phyloP scores from a whole-genome alignment of 1,140 invertebrate species.

The Sesamia nonagrioides region DNA sequence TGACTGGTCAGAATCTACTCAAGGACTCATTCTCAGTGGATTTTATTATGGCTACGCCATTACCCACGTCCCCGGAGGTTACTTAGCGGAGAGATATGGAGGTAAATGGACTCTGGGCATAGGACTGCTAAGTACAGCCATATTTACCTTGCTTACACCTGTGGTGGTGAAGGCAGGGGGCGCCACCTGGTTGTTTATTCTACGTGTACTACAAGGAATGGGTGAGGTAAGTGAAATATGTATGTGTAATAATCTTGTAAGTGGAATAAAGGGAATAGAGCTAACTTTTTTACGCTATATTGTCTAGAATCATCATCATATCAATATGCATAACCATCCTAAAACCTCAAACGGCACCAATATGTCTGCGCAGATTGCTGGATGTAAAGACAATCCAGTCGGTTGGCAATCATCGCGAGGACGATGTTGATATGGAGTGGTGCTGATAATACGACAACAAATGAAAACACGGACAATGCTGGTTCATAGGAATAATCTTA shows the following conservation, averaged over 20 bases:
- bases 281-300: too few relatives aligned
- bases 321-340: too few relatives aligned
- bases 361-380: too few relatives aligned
- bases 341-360: too few relatives aligned
- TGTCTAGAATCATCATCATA: too few relatives aligned
- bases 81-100: slow-evolving; percentile 88
- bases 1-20: slow-evolving; percentile 89
- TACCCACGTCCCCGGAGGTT: slow-evolving; percentile 89
- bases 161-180: slow-evolving; percentile 84
- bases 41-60: slow-evolving; percentile 90
- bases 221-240: slow-evolving; percentile 85
- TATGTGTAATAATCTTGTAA: not conserved
- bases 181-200: slow-evolving; percentile 88
- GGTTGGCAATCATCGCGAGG: too few relatives aligned
- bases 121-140: slow-evolving; percentile 89
- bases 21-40: slow-evolving; percentile 88
- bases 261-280: not conserved
- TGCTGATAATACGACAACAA: too few relatives aligned
- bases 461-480: too few relatives aligned
- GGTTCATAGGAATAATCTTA: too few relatives aligned
- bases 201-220: slow-evolving; percentile 91
- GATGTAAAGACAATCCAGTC: too few relatives aligned
- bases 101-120: slow-evolving; percentile 89
- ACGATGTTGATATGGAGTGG: too few relatives aligned
- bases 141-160: slow-evolving; percentile 88